Conservation (phyloP, 1,140 invertebrate genomes). For the Oscheius sp. region DNA sequence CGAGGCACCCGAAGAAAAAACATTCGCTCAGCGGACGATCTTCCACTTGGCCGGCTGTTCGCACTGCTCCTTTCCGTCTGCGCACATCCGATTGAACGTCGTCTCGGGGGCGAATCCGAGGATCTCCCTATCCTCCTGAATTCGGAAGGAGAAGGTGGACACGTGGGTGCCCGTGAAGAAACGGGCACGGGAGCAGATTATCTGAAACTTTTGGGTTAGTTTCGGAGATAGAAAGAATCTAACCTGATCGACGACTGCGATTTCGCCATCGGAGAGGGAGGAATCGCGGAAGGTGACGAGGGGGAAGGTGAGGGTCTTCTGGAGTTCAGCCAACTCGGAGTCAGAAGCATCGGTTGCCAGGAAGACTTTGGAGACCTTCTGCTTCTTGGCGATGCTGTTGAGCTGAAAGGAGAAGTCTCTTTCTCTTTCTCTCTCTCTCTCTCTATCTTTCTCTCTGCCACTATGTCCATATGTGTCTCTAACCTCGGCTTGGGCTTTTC, state of each 20-base stretch:
- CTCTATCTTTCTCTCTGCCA: too few relatives aligned
- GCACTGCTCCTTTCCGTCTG: constrained; percentile 63
- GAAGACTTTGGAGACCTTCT: constrained; percentile 72
- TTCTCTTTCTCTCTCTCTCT: too few relatives aligned
- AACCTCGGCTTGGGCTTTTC: background rate
- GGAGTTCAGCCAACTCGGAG: constrained; percentile 63
- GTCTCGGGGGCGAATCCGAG: constrained; percentile 75
- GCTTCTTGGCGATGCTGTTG: constrained; percentile 66
- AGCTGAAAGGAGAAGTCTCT: constrained; percentile 34
- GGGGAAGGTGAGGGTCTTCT: constrained; percentile 51
- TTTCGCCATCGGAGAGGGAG: constrained; percentile 71
- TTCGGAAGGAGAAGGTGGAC: constrained; percentile 91
- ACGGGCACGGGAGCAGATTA: constrained; percentile 82
- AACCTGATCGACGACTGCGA: constrained; percentile 87
- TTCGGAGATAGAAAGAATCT: background rate
- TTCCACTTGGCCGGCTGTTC: constrained; percentile 66
- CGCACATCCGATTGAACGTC: constrained; percentile 86
- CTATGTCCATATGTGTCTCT: background rate
- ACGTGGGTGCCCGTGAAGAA: constrained; percentile 85
- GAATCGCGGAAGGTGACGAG: constrained; percentile 23
- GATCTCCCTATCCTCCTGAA: constrained; percentile 94
- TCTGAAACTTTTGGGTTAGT: constrained; percentile 60
- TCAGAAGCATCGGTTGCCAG: constrained; percentile 76
- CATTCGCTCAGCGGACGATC: constrained; percentile 39
- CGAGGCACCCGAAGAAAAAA: constrained; percentile 5